Conservation (phyloP, 2,797 vertebrate genomes). For the Gastrophryne carolinensis region DNA sequence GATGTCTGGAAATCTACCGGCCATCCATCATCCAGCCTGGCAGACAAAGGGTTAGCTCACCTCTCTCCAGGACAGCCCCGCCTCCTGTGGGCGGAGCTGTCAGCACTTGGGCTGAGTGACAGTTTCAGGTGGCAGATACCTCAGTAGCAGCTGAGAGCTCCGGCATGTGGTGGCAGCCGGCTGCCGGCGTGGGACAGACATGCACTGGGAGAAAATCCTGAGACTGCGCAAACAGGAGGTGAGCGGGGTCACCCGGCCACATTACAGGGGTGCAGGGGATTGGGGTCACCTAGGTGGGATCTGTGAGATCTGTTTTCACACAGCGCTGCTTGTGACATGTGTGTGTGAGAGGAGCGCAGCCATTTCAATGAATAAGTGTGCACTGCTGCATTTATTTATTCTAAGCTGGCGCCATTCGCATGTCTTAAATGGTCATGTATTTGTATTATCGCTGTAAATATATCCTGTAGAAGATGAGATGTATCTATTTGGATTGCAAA, state of each 20-base stretch:
- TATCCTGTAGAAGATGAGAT: too few relatives aligned
- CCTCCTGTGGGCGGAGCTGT: constrained; percentile 40
- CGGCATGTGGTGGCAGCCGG: constrained; percentile 39
- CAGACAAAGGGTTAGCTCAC: constrained; percentile 20
- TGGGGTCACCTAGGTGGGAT: not conserved
- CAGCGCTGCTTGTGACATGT: too few relatives aligned
- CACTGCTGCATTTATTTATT: too few relatives aligned
- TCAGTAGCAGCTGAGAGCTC: constrained; percentile 39
- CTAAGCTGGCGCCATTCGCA: too few relatives aligned
- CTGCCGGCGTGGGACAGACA: constrained; percentile 32
- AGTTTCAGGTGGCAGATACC: constrained; percentile 55
- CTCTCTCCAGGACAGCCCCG: constrained; percentile 28
- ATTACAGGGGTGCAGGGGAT: not conserved
- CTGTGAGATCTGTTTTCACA: too few relatives aligned
- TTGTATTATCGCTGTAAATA: too few relatives aligned
- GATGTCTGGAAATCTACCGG: too few relatives aligned
- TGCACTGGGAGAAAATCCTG: constrained; percentile 53
- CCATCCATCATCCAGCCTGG: not conserved
- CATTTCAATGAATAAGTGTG: too few relatives aligned
- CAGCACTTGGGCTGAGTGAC: constrained; percentile 55
- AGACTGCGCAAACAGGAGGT: constrained; percentile 50
- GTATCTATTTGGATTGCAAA: too few relatives aligned
- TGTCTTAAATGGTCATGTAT: too few relatives aligned
- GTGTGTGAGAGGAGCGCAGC: too few relatives aligned
- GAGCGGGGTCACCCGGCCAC: constrained; percentile 6